Evolutionary conservation across 2,888 invertebrate species (phyloP), one percentile per base, ranked within the genome.

Genomic region (Liodrosophila aerea): DNA sequence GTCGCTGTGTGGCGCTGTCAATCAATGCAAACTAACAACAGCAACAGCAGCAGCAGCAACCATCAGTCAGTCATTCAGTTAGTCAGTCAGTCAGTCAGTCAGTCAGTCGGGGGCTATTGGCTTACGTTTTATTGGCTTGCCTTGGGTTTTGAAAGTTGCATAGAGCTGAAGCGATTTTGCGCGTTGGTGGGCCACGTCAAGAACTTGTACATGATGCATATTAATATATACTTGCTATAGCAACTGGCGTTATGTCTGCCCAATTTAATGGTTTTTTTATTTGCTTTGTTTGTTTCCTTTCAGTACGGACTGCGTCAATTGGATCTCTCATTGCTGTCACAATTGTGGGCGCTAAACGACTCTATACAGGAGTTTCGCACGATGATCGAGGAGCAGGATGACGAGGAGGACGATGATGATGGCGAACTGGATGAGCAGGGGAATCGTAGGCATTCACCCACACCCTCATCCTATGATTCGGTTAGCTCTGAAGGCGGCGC

Each of bases 301-400:
- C 93, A 97, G 97, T 96, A 95, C 84, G 95, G 95, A 77, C 92
- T 97, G 22, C 93, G 97, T 49, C 97, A 97, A 90, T 89, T 97
- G 89, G 97, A 97, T 91, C 92, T 97, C 76, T 95, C 96, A 0
- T 92, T 98, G 50, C 92, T 97, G 37, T 96, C 96, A 3, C 97
- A 98, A 90, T 92, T 98, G 68, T 97, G 97, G 96, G 94, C 96
- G 1, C 92, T 98, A 47, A 97, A 97, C 90, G 97, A 97, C 89
- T 95, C 96, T 36, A 97, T 97, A 89, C 96, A 97, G 82, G 95
- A 97, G 72, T 97, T 96, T 91, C 93, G 95, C 40, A 93, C 93
- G 74, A 92, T 94, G 69, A 89, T 94, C 60, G 89, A 90, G 59
- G 90, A 90, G 27, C 88, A 90, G 67, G 89, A 90, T 27, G 84